phyloP scores from a whole-genome alignment of 2,888 invertebrate species.

The Lepidochrysops patricia region DNA sequence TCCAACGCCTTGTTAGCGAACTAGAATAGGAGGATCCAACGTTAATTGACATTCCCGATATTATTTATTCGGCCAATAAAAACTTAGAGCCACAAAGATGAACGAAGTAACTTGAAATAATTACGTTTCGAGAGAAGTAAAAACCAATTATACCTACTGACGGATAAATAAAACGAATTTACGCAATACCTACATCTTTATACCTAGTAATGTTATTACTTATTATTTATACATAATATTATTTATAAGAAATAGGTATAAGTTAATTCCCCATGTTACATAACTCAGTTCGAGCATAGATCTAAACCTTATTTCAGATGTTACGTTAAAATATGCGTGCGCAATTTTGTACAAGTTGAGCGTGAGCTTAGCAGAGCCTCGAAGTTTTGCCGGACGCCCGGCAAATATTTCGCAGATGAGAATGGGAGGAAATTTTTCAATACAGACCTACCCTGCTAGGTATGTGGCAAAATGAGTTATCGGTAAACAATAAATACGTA shows the following conservation, averaged over 20 bases:
- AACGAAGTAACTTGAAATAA: too few species aligned
- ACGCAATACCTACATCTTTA: too few species aligned
- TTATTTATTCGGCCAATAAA: constrained; percentile 5
- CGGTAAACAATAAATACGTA: constrained; percentile 1
- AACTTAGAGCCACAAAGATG: background rate
- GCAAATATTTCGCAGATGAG: background rate
- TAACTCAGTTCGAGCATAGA: background rate
- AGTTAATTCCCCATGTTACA: background rate
- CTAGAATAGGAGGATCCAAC: constrained; percentile 9
- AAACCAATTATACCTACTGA: too few species aligned
- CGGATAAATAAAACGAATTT: background rate
- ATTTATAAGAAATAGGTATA: too few species aligned
- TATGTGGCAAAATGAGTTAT: background rate
- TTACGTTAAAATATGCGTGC: constrained; percentile 13
- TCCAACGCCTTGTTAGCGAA: constrained; percentile 41
- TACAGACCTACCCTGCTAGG: background rate
- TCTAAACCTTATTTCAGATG: constrained; percentile 11
- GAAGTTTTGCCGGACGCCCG: too few species aligned
- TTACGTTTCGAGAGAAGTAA: too few species aligned
- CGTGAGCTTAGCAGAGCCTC: constrained; percentile 2
- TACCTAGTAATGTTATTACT: too few species aligned
- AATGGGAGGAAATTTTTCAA: background rate
- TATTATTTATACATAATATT: too few species aligned
- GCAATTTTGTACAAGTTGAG: background rate
- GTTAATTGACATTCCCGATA: constrained; percentile 5